A percentile compares a stretch with the other conserved stretches of the same genome.
phyloP scores from a whole-genome alignment of 2,797 vertebrate species.

The Thaleichthys pacificus region DNA sequence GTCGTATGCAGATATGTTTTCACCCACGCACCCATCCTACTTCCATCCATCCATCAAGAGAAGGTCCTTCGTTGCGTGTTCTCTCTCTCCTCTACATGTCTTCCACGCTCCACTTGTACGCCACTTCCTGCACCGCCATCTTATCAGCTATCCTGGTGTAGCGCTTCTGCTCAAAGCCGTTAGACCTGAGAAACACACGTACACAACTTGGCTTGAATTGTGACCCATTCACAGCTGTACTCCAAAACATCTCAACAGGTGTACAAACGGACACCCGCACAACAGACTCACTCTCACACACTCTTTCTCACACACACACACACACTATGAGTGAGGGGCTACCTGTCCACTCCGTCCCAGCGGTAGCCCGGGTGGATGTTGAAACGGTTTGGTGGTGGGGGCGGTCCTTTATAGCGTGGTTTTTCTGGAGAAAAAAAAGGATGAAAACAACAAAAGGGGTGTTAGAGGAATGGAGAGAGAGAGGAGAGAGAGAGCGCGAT shows the following conservation, averaged over 20 bases:
- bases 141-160: slow-evolving; percentile 86
- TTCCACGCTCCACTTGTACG: slow-evolving; percentile 98
- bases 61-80: not conserved
- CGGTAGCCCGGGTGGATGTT: slow-evolving; percentile 92
- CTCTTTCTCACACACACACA: not conserved
- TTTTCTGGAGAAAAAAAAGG: slow-evolving; percentile 75
- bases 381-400: slow-evolving; percentile 92
- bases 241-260: not conserved
- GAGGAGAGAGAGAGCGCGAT: not conserved
- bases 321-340: not conserved
- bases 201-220: not conserved
- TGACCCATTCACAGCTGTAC: no score
- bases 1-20: not conserved
- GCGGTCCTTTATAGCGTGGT: slow-evolving; percentile 86
- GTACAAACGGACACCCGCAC: not conserved
- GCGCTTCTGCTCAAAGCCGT: slow-evolving; percentile 93
- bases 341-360: slow-evolving; percentile 98
- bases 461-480: not conserved
- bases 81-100: slow-evolving; percentile 82
- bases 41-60: not conserved
- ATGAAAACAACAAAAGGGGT: slow-evolving; percentile 19
- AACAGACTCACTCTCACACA: not conserved
- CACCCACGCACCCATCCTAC: no score
- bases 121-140: slow-evolving; percentile 88
- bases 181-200: slow-evolving; percentile 79